A percentile compares a stretch with the other conserved stretches of the same genome.
Conservation (phyloP, 2,113 vertebrate species). For the Rhinolophus sinicus region DNA sequence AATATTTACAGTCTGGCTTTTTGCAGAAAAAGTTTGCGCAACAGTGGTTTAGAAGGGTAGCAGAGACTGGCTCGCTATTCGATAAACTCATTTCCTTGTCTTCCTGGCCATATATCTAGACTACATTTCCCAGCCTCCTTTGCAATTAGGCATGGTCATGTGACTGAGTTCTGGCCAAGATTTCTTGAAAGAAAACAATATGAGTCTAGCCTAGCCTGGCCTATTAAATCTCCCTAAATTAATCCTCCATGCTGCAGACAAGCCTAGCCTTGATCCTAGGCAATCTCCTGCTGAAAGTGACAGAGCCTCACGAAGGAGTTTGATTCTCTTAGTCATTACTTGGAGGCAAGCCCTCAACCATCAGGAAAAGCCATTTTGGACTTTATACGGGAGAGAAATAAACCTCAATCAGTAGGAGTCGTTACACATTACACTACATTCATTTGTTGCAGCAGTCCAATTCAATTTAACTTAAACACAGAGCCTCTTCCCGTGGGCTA, state of each 20-base stretch:
- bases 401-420: constrained; percentile 36
- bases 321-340: background rate
- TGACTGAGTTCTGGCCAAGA: background rate
- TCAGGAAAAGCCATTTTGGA: constrained; percentile 2
- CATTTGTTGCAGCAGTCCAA: constrained; percentile 32
- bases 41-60: background rate
- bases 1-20: background rate
- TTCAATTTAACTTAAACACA: constrained; percentile 54
- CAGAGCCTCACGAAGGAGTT: background rate
- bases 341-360: background rate
- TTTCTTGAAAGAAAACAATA: background rate
- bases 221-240: background rate
- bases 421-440: constrained; percentile 27
- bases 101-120: background rate
- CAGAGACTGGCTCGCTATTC: background rate
- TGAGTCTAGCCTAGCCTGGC: background rate
- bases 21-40: background rate
- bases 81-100: background rate
- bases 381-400: constrained; percentile 2
- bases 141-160: background rate
- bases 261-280: background rate
- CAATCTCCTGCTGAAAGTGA: background rate
- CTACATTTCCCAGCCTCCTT: constrained; percentile 33
- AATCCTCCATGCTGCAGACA: background rate
- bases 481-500: background rate